A percentile compares a stretch with the other conserved stretches of the same genome.
These are phyloP conservation scores for Climacteris rufus DNA, from an alignment of 2,113 vertebrate genomes.

Conservation along the genomic window DNA sequence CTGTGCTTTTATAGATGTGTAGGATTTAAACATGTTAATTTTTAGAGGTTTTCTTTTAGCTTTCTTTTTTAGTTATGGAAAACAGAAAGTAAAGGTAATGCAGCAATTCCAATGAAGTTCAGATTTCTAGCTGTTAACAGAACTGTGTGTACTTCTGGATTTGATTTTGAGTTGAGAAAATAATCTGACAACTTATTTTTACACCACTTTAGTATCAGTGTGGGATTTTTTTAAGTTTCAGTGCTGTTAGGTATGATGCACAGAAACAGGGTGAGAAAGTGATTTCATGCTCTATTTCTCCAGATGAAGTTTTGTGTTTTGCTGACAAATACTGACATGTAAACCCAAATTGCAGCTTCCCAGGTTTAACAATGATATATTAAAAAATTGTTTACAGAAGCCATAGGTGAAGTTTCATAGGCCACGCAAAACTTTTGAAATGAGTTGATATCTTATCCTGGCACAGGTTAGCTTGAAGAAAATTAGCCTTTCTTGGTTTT, in stretches of 20 bases:
- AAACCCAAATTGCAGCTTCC: constrained; percentile 17
- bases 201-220: constrained; percentile 44
- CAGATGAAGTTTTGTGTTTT: constrained; percentile 54
- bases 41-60: not conserved
- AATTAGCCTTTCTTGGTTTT: not conserved
- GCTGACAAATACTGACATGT: constrained; percentile 6
- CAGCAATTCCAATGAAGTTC: not conserved
- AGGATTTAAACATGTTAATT: not conserved
- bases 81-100: not conserved
- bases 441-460: not conserved
- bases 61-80: not conserved
- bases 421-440: not conserved
- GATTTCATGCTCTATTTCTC: constrained; percentile 70
- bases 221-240: constrained; percentile 10
- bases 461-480: not conserved
- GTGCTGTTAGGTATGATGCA: constrained; percentile 55
- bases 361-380: constrained; percentile 12
- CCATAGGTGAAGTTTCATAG: not conserved
- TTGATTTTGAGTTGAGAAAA: constrained; percentile 62
- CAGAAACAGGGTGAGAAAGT: constrained; percentile 56
- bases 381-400: not conserved
- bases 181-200: constrained; percentile 55
- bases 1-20: not conserved
- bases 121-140: not conserved
- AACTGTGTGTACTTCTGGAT: not conserved